Evolutionary conservation across 1,140 invertebrate genomes (phyloP).

Genomic region (Gonatopus flavifemur): DNA sequence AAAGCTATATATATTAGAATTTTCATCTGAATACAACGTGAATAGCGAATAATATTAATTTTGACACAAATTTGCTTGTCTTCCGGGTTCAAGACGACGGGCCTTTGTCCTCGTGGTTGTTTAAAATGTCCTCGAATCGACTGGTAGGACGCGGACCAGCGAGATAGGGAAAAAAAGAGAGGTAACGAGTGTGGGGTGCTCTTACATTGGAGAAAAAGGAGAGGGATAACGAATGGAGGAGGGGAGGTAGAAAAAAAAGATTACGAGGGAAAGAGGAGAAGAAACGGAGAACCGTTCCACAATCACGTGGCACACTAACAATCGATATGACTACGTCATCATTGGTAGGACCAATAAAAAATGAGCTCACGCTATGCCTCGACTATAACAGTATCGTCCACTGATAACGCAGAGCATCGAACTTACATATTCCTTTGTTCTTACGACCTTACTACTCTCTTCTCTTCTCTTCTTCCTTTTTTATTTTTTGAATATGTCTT

Average conservation of each 20-base stretch:
- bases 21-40: too few species aligned
- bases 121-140: constrained; percentile 17
- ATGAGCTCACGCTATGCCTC: constrained; percentile 4
- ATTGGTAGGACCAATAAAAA: constrained; percentile 21
- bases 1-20: too few species aligned
- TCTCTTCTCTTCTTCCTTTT: background rate
- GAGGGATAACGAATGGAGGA: background rate
- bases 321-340: constrained; percentile 40
- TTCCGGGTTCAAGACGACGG: constrained; percentile 4
- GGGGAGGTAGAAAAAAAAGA: background rate
- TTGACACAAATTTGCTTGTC: too few species aligned
- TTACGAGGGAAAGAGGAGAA: background rate
- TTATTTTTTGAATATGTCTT: too few species aligned
- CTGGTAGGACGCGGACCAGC: constrained; percentile 13
- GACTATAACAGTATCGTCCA: constrained; percentile 19
- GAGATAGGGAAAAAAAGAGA: background rate
- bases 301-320: constrained; percentile 21
- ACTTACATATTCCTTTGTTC: constrained; percentile 33
- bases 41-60: too few species aligned
- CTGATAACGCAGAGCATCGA: constrained; percentile 46
- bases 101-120: constrained; percentile 15
- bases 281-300: background rate
- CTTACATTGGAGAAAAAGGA: background rate
- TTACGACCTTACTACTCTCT: background rate
- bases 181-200: background rate